Conservation (phyloP, 2,113 vertebrate genomes). For the Halcyon malimbica region DNA sequence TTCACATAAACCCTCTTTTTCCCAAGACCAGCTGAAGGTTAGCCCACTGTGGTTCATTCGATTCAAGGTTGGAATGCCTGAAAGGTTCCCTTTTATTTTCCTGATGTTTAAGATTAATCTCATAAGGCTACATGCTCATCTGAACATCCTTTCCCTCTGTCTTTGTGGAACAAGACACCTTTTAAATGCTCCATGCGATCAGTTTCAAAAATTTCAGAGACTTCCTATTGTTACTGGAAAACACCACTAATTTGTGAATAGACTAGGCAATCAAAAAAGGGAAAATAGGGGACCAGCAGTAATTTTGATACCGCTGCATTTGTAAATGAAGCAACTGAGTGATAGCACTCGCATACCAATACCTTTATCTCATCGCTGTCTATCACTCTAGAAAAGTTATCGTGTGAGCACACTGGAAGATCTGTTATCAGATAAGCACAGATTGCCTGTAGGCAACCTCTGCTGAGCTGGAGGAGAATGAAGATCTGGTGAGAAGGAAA, state of each 20-base stretch:
- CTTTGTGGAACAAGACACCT: neutral
- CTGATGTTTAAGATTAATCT: neutral
- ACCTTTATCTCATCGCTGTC: constrained; percentile 5
- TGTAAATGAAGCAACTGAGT: neutral
- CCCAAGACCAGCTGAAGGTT: neutral
- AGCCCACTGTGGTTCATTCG: neutral
- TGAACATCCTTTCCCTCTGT: neutral
- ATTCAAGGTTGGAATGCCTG: neutral
- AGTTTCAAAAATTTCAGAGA: neutral
- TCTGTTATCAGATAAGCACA: neutral
- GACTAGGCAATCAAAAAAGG: neutral
- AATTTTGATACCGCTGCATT: neutral
- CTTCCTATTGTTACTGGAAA: neutral
- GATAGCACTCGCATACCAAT: neutral
- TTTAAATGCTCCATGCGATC: neutral
- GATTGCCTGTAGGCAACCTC: neutral
- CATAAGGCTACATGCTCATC: neutral
- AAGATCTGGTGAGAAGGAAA: neutral
- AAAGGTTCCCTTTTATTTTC: neutral
- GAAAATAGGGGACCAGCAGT: neutral
- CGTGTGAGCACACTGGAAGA: neutral
- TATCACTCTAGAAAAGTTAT: neutral
- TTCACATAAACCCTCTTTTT: neutral
- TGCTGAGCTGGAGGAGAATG: neutral
- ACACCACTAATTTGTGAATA: neutral